Evolutionary conservation across 2,797 vertebrate genomes (phyloP).

Genomic region (Hyperoplus lanceolatus): DNA sequence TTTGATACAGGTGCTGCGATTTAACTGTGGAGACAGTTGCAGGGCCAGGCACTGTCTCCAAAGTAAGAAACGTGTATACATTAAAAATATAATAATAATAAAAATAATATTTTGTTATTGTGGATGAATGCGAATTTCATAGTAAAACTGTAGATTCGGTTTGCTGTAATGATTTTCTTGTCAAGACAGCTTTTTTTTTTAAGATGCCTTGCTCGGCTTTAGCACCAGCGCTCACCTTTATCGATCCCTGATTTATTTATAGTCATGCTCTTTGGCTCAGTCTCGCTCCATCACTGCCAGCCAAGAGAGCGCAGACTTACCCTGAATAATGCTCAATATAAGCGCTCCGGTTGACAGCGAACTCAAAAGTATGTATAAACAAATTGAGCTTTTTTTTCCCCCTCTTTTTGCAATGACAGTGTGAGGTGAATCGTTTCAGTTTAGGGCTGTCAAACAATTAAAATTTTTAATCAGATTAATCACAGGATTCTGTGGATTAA

Average conservation of each 20-base stretch:
- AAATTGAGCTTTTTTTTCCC: slow-evolving; percentile 19
- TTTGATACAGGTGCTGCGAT: slow-evolving; percentile 35
- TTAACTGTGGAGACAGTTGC: background rate
- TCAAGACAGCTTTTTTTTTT: slow-evolving; percentile 56
- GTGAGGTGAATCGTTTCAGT: background rate
- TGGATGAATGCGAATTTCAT: slow-evolving; percentile 28
- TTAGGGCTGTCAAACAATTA: too few relatives aligned
- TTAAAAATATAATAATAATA: background rate
- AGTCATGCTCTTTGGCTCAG: slow-evolving; percentile 60
- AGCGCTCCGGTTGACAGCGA: slow-evolving; percentile 22
- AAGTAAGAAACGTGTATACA: slow-evolving; percentile 7
- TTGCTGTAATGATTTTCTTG: slow-evolving; percentile 60
- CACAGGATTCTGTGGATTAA: too few relatives aligned
- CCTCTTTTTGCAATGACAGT: slow-evolving; percentile 8
- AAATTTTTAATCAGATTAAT: too few relatives aligned
- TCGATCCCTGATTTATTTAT: slow-evolving; percentile 72
- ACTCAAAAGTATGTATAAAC: slow-evolving; percentile 7
- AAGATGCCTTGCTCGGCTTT: slow-evolving; percentile 56
- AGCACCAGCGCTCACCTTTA: slow-evolving; percentile 60
- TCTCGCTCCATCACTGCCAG: slow-evolving; percentile 47
- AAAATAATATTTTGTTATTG: background rate
- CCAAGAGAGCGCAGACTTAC: slow-evolving; percentile 26
- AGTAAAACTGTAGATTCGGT: slow-evolving; percentile 41
- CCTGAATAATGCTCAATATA: slow-evolving; percentile 33
- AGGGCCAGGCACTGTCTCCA: background rate